Evolutionary conservation across 2,797 vertebrate species (phyloP).

Genomic region (Pseudomugil tenellus): DNA sequence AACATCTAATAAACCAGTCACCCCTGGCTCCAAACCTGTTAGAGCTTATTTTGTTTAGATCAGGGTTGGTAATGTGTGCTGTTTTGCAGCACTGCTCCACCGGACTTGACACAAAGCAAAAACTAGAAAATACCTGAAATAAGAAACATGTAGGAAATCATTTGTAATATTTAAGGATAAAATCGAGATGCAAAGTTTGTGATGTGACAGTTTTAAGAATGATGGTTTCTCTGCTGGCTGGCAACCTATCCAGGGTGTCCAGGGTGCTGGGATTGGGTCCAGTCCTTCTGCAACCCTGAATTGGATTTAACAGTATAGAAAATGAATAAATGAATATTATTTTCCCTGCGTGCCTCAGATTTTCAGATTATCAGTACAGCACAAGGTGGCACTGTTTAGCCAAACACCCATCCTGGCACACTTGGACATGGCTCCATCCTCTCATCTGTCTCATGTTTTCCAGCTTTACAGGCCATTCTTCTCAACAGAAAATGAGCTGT

Average conservation of each 20-base stretch:
- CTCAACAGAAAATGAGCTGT: conserved; percentile 28
- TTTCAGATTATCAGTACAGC: conserved; percentile 14
- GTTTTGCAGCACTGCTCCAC: not conserved
- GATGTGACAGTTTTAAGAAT: not conserved
- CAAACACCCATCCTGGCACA: conserved; percentile 27
- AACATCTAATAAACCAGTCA: conserved; percentile 39
- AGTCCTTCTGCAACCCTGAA: too few species aligned
- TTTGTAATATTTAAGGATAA: not conserved
- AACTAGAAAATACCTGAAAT: not conserved
- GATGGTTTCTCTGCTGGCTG: not conserved
- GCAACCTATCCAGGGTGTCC: too few species aligned
- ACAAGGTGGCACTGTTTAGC: conserved; percentile 79
- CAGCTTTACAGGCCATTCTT: conserved; percentile 24
- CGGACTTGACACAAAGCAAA: not conserved
- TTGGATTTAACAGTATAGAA: not conserved
- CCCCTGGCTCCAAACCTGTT: conserved; percentile 16
- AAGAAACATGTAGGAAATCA: not conserved
- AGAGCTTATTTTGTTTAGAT: conserved; percentile 8
- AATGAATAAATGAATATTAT: not conserved
- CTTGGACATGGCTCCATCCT: conserved; percentile 17
- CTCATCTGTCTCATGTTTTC: conserved; percentile 16
- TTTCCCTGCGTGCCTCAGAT: not conserved
- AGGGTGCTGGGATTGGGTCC: too few species aligned
- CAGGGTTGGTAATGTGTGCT: not conserved
- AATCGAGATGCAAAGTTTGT: not conserved